Conservation (phyloP, 2,888 invertebrate genomes). For the Chalcosyrphus nemorum region DNA sequence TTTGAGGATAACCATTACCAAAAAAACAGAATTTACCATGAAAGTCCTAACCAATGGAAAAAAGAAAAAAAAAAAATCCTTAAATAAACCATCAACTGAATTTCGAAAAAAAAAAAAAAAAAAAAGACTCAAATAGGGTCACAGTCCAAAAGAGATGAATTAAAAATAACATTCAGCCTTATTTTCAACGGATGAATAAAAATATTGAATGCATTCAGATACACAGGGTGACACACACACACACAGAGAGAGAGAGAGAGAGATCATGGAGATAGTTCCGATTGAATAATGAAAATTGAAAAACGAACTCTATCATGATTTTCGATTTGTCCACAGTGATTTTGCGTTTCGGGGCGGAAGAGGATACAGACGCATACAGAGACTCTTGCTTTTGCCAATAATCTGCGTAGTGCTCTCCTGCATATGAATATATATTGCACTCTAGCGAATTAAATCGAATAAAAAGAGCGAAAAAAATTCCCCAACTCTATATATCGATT, state of each 20-base stretch:
- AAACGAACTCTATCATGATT: slow-evolving; percentile 37
- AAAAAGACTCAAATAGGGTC: background rate
- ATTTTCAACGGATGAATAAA: slow-evolving; percentile 11
- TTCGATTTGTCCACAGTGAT: slow-evolving; percentile 20
- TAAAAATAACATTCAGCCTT: slow-evolving; percentile 16
- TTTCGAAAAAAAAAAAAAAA: background rate
- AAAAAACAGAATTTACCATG: background rate
- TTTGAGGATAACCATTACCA: background rate
- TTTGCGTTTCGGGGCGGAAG: slow-evolving; percentile 25
- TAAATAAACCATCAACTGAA: background rate
- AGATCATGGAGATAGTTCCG: slow-evolving; percentile 41
- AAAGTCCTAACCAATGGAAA: background rate
- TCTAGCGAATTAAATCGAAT: background rate
- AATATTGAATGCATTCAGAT: background rate
- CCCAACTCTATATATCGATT: slow-evolving; percentile 26
- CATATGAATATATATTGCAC: background rate
- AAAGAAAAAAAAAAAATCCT: background rate
- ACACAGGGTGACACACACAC: background rate
- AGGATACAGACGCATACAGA: background rate
- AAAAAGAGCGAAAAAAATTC: slow-evolving; percentile 3
- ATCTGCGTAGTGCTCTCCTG: background rate
- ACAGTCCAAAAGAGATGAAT: background rate
- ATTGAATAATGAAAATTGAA: slow-evolving; percentile 58
- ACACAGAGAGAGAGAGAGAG: background rate
- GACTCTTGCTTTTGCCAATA: background rate